Base-by-base conservation (phyloP, 2,113 vertebrate species). In the Willisornis vidua region DNA sequence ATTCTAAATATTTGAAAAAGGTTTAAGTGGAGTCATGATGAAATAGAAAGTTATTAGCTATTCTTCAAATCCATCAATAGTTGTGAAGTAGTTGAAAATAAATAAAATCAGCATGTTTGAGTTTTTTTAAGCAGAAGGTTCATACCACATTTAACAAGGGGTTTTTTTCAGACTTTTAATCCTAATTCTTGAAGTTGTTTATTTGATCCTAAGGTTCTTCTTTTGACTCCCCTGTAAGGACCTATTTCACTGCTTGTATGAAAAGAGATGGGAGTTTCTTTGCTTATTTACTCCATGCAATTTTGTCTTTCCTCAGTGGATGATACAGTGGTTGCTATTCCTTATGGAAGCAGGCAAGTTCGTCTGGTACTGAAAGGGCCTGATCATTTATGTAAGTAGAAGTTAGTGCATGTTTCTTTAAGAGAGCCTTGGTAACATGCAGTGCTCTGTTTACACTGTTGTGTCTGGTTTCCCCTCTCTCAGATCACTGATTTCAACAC, bases 331-430 rank as follows among this genome's bases (percentile, higher is more conserved):
- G 99, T 99, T 72, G 97, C 97, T 84, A 96, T 99, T 95, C 99
- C 99, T 52, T 99, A 98, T 68, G 98, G 99, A 97, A 99, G 99
- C 61, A 98, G 99, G 14, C 99, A 99, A 59, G 95, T 99, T n/a
- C 99, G 99, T 17, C 98, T 99, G 0, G 98, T 99, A 88, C 98
- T 99, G 94, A 99, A 99, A 98, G 99, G 99, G 93, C 98, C 98
- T 1, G 99, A 99, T 98, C 99, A 99, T 98, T 99, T 99, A 98
- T 98, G 99, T 99, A 98, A 99, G 99, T 99, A 98, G 96, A 89
- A 68, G 7, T 55, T 17, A 7, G 35, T 91, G 35, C 87, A 66
- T 54, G 22, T 52, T 81, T 87, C 37, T 88, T 76, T 73, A 73
- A 65, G 88, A 82, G 63, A 85, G 10, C 58, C 59, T 65, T 67